Percentiles rank a stretch among this genome's conserved stretches.
These are phyloP conservation scores for Entelurus aequoreus DNA, from an alignment of 2,113 vertebrate genomes.

Conservation along the genomic window DNA sequence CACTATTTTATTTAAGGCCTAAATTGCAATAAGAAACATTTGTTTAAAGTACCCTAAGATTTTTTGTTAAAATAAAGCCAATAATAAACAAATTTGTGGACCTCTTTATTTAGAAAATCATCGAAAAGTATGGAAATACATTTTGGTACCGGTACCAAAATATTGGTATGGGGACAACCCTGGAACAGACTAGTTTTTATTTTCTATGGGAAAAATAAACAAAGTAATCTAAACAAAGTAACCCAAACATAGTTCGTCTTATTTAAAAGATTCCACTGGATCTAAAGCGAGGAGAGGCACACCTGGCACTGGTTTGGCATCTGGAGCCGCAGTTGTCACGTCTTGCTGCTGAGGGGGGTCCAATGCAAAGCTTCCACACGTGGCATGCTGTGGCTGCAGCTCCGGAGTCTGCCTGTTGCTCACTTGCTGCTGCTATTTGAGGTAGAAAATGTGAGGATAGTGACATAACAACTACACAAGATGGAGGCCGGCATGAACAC, in stretches of 20 bases:
- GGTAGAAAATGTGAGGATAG: slow-evolving; percentile 83
- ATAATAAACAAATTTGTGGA: too few relatives aligned
- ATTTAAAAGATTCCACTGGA: not conserved
- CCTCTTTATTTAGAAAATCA: too few relatives aligned
- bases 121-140: too few relatives aligned
- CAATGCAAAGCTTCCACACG: slow-evolving; percentile 31
- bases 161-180: too few relatives aligned
- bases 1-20: too few relatives aligned
- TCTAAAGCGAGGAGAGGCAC: slow-evolving; percentile 14
- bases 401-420: slow-evolving; percentile 86
- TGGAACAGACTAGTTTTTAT: too few relatives aligned
- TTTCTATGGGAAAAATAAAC: too few relatives aligned
- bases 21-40: too few relatives aligned
- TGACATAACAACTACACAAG: slow-evolving; percentile 73
- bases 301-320: slow-evolving; percentile 67
- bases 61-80: too few relatives aligned
- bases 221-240: not conserved
- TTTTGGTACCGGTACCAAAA: too few relatives aligned
- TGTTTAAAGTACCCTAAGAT: too few relatives aligned
- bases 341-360: slow-evolving; percentile 47
- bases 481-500: slow-evolving; percentile 34
- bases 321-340: slow-evolving; percentile 42
- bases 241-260: not conserved
- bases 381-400: slow-evolving; percentile 55
- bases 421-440: slow-evolving; percentile 83